Base-by-base conservation (phyloP, 2,797 vertebrate species). In the Brachyrhaphis roseni region DNA sequence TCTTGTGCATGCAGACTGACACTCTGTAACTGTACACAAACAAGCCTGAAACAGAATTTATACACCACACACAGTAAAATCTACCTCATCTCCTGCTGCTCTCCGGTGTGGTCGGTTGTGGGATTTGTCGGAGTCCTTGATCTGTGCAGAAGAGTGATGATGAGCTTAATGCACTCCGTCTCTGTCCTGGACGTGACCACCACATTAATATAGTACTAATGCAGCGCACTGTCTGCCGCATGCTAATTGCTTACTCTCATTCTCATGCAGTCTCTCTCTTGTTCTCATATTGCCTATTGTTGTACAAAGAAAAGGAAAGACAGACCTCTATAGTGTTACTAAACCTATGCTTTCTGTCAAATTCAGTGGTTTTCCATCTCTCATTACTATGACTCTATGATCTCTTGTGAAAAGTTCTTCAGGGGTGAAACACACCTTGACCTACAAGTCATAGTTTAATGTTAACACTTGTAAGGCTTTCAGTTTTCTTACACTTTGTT, bases 141-240 rank as follows among this genome's bases (percentile, higher is more conserved):
- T 94, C 82, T 93, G 91, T 91, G 88, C 87, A 91, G 83, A 92
- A 88, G 84, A 93, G 91, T 84, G 88, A 92, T 93, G 93, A 93
- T 94, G 92, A 94, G 92, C 90, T 88, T 91, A 93, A 92, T 92
- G 88, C 91, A 90, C 92, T 92, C 89, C 90, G 92, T 90, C 92
- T 92, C 86, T 91, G 92, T 93, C 88, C 90, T 28, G 82, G 91
- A 95, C 91, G 91, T 95, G 94, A 94, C 92, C 88, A 87, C 82
- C 90, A 95, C 92, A 93, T 94, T 93, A 95, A 94, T 93, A 90
- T 86, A 85, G 81, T 78, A 82, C 90, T 93, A 94, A 94, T 94
- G 85, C 90, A 84, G 87, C n/a, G n/a, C 82, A 84, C 72, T 77
- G 84, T 87, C 88, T 86, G 88, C 90, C 86, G 93, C 89, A 95